Evolutionary conservation across 1,140 invertebrate genomes (phyloP).

Genomic region (Heterodera carotae): DNA sequence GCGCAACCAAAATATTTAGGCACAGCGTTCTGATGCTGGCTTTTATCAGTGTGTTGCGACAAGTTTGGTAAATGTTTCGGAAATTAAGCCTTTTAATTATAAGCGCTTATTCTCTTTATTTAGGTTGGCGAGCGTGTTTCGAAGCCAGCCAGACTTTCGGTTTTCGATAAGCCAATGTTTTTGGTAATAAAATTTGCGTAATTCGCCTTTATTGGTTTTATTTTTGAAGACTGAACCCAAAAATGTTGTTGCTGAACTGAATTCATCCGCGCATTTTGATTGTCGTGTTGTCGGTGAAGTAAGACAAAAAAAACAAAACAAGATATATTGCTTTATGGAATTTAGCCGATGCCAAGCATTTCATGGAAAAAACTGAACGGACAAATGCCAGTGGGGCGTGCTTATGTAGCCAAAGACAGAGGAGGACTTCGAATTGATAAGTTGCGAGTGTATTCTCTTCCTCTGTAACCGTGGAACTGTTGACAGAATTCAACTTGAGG

Average conservation of each 20-base stretch:
- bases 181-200: slow-evolving; percentile 37
- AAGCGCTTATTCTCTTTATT: background rate
- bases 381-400: slow-evolving; percentile 48
- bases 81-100: background rate
- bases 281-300: slow-evolving; percentile 48
- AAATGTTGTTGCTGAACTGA: slow-evolving; percentile 44
- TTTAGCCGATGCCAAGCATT: slow-evolving; percentile 44
- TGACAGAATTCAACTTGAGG: slow-evolving; percentile 48
- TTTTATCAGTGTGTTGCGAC: slow-evolving; percentile 51
- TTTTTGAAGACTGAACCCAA: slow-evolving; percentile 46
- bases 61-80: slow-evolving; percentile 21
- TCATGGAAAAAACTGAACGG: slow-evolving; percentile 56
- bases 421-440: slow-evolving; percentile 47
- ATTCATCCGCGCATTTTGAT: slow-evolving; percentile 51
- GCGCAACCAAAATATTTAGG: slow-evolving; percentile 24
- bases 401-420: slow-evolving; percentile 52
- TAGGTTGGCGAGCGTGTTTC: slow-evolving; percentile 46
- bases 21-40: slow-evolving; percentile 51
- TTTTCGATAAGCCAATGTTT: slow-evolving; percentile 51
- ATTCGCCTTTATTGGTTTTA: slow-evolving; percentile 12
- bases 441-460: slow-evolving; percentile 2
- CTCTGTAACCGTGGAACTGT: background rate
- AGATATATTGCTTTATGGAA: background rate
- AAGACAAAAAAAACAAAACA: background rate
- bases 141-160: slow-evolving; percentile 43